Percentiles rank a stretch among this genome's conserved stretches.
These are phyloP conservation scores for Eurystomus glaucurus DNA, from an alignment of 2,797 vertebrate species.

Conservation along the genomic window DNA sequence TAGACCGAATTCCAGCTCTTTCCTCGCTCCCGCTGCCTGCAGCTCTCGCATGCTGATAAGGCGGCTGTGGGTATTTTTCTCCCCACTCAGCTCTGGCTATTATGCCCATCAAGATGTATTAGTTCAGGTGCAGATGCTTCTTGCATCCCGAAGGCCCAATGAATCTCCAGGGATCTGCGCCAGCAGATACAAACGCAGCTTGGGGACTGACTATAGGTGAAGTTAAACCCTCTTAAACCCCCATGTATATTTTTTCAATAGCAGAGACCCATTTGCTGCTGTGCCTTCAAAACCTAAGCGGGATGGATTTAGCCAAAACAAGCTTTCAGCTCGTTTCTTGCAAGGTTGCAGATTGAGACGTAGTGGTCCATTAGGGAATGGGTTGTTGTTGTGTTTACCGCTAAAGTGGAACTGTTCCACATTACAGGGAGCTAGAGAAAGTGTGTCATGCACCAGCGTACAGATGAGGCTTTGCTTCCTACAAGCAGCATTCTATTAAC, in stretches of 20 bases:
- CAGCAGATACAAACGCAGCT: neutral
- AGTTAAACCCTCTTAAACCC: neutral
- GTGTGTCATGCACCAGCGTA: neutral
- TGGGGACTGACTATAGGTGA: neutral
- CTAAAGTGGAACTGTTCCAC: constrained; percentile 29
- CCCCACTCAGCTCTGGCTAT: neutral
- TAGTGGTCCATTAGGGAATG: constrained; percentile 14
- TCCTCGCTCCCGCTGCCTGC: neutral
- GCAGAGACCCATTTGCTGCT: neutral
- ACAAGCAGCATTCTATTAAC: neutral
- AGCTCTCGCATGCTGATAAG: neutral
- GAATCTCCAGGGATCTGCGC: neutral
- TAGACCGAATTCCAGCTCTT: neutral
- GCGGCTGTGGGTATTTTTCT: neutral
- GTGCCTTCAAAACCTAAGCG: neutral
- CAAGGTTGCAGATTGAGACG: neutral
- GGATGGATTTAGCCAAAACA: neutral
- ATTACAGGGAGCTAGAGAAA: neutral
- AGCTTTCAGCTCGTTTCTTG: neutral
- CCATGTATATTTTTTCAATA: neutral
- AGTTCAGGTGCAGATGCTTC: neutral
- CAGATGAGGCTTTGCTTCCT: neutral
- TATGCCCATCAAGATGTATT: neutral
- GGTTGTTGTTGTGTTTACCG: constrained; percentile 9
- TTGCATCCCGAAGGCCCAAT: neutral